Base-by-base conservation (phyloP, 2,797 vertebrate genomes). In the Epinephelus awoara region DNA sequence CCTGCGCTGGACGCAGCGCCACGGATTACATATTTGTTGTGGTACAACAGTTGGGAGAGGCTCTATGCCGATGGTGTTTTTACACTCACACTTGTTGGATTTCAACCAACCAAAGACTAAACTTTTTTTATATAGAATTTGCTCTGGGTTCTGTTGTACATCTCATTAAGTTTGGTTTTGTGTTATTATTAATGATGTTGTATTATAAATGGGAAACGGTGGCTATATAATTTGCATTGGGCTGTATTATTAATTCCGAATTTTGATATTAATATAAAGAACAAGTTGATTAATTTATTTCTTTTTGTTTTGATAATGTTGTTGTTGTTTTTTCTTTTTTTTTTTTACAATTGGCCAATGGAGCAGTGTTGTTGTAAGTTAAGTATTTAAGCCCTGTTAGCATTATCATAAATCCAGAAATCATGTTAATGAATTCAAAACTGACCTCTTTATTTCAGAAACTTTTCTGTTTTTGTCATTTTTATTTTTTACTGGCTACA, bases 41-140 rank as follows among this genome's bases (percentile, higher is more conserved):
- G 97, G 97, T 99, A 98, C 97, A 97, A 97, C 96, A 97, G 96
- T 97, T 97, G 96, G 97, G 97, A 98, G 96, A 96, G 94, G 97
- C 97, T 94, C 92, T 86, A 94, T 93, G 96, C 96, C 88, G 94
- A 92, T 91, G 91, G 92, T 96, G 95, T 96, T 94, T 96, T 94
- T 94, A 93, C 91, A 91, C 95, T 94, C 93, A 96, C 95, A 95
- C 95, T 93, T 86, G 94, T 96, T 96, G 94, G 96, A 97, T 96
- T 96, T 97, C 94, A 94, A 95, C 93, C 95, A 96, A 97, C 97
- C 96, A 96, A 97, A 96, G 96, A 96, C 92, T 94, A 82, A 77
- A 68, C 46, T 75, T 85, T 56, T 84, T 91, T 89, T 84, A 68
- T 75, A 81, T 72, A 25, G n/a, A 85, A 80, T 85, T 86, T 85